Conservation (phyloP, 2,888 invertebrate species). For the Rhagonycha fulva region DNA sequence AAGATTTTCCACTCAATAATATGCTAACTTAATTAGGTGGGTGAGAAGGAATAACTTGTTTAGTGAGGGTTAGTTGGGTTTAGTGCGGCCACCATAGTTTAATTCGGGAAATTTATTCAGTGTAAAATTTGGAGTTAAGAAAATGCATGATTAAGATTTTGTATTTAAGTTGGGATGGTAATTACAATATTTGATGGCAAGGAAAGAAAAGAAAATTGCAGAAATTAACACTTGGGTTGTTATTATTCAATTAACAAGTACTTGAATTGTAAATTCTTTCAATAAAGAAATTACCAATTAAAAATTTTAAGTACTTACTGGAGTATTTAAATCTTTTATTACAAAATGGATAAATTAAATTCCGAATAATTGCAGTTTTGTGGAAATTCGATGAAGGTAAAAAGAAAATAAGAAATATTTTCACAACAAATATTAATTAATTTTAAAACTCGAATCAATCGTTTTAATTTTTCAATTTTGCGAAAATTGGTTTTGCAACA, state of each 20-base stretch:
- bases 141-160: neutral
- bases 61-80: slow-evolving; percentile 29
- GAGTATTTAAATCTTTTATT: neutral
- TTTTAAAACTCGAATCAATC: neutral
- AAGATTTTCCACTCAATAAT: slow-evolving; percentile 33
- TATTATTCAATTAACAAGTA: neutral
- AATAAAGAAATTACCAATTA: neutral
- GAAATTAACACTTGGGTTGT: neutral
- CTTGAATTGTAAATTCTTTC: neutral
- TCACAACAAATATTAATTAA: neutral
- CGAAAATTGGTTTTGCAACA: neutral
- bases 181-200: neutral
- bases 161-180: neutral
- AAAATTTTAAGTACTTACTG: neutral
- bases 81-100: slow-evolving; percentile 28
- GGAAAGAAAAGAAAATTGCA: neutral
- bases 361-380: neutral
- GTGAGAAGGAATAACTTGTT: slow-evolving; percentile 29
- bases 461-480: neutral
- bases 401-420: neutral
- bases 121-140: neutral
- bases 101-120: slow-evolving; percentile 22
- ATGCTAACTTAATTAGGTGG: slow-evolving; percentile 35
- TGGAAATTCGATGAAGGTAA: neutral
- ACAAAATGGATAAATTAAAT: neutral